Conservation (phyloP, 2,797 vertebrate species). For the Scleropages formosus region DNA sequence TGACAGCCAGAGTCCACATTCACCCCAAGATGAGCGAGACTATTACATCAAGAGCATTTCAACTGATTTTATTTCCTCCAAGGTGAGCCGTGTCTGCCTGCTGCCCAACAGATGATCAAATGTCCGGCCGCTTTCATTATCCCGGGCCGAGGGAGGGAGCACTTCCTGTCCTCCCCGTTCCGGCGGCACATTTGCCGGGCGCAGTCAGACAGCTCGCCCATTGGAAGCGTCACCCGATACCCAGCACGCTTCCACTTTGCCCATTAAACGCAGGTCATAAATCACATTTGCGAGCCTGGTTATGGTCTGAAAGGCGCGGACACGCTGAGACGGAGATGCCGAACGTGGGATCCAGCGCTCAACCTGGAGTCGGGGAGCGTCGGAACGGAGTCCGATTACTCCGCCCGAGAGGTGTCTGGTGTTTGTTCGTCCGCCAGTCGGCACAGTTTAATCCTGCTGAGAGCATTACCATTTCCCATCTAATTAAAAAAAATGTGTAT, state of each 20-base stretch:
- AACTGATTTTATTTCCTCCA: constrained; percentile 73
- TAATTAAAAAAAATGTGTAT: neutral
- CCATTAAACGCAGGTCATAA: constrained; percentile 80
- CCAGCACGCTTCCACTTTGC: constrained; percentile 61
- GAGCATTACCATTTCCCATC: neutral
- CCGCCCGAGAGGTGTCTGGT: neutral
- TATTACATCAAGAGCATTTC: constrained; percentile 48
- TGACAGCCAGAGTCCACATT: neutral
- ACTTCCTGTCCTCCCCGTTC: constrained; percentile 73
- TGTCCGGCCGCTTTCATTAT: constrained; percentile 73
- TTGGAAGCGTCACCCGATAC: constrained; percentile 78
- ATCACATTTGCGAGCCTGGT: constrained; percentile 71
- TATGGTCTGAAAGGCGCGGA: constrained; percentile 62
- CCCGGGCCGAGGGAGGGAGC: constrained; percentile 58
- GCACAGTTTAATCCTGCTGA: neutral
- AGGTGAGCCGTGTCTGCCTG: constrained; percentile 74
- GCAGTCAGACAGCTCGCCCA: constrained; percentile 69
- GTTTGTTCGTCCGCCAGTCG: neutral
- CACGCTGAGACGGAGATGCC: constrained; percentile 71
- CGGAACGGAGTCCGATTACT: neutral
- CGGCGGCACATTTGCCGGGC: constrained; percentile 64
- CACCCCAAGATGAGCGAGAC: neutral
- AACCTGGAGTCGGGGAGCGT: constrained; percentile 50
- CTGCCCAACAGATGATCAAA: constrained; percentile 76
- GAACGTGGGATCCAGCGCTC: constrained; percentile 45